A percentile compares a stretch with the other conserved stretches of the same genome.
Evolutionary conservation across 2,113 vertebrate genomes (phyloP).

Genomic region (Oryzias melastigma): DNA sequence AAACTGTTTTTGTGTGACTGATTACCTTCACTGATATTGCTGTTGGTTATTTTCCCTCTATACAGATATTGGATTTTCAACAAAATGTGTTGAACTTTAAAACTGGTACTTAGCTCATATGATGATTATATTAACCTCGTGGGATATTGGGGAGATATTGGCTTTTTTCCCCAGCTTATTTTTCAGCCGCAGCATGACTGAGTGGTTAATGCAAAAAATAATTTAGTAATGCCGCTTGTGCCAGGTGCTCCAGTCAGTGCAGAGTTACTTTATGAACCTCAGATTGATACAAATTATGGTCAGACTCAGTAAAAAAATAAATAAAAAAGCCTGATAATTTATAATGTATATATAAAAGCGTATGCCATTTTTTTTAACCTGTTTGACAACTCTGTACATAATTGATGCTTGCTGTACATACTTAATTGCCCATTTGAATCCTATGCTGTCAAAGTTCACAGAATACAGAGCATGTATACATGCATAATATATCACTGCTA

Average conservation of each 20-base stretch:
- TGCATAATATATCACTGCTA: neutral
- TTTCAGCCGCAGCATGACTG: neutral
- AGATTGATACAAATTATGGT: neutral
- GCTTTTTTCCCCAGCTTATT: neutral
- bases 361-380: slow-evolving; percentile 3
- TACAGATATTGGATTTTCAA: slow-evolving; percentile 8
- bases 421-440: slow-evolving; percentile 13
- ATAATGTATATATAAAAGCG: neutral
- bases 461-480: slow-evolving; percentile 2
- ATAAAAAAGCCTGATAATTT: neutral
- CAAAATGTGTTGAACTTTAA: slow-evolving; percentile 29
- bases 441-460: slow-evolving; percentile 20
- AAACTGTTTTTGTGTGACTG: slow-evolving; percentile 14
- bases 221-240: no score
- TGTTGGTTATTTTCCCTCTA: slow-evolving; percentile 27
- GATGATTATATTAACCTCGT: no score
- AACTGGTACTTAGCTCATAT: slow-evolving; percentile 13
- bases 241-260: no score
- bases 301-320: neutral
- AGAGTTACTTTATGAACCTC: neutral
- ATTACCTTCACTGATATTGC: slow-evolving; percentile 21
- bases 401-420: neutral
- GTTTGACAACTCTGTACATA: slow-evolving; percentile 4
- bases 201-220: neutral
- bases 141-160: slow-evolving; percentile 2